Base-by-base conservation (phyloP, 53 echinoderm and acorn worm genomes). In the Holothuria leucospilota region DNA sequence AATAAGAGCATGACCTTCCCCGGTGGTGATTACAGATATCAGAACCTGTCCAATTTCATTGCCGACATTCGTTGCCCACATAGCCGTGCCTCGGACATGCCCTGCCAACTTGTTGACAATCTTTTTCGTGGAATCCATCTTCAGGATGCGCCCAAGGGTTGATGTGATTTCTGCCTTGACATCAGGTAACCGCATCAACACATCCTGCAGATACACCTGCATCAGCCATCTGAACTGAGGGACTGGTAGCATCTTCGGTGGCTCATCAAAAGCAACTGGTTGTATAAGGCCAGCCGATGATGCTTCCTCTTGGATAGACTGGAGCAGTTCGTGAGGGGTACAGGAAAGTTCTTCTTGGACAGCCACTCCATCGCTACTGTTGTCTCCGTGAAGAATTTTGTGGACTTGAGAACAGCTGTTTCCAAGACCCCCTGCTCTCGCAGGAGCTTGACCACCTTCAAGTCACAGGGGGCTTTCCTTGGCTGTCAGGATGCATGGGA, bases 51-150 rank as follows among this genome's bases (percentile, higher is more conserved):
- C 91, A 78, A 60, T n/a, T 59, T 91, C 93, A 65, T 95, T 95
- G 8, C 95, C 91, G 4, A 93, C 87, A 61, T 88, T 85, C 0
- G 91, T 95, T 15, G 89, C 89, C 93, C 95, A 95, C 41, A 77
- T 62, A 20, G 90, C 93, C 28, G 87, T 89, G 42, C 87, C 84
- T 62, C 60, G 52, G 11, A 49, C 49, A 51, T 89, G 81, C 11
- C 88, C 88, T 12, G 77, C 73, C 20, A 92, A 51, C 79, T 93
- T 84, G 24, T 52, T 81, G 21, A 72, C 73, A 20, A 94, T 86
- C 88, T 95, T 92, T 51, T 92, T 95, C 20, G 92, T 92, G 0
- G 92, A 95, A 64, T 92, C 95, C 85, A 95, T 59, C 67, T 95
- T 95, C 65, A 95, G 63, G 62, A 90, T 88, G 12, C 29, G 40